These are phyloP conservation scores for Epizoanthus fatuus DNA, from an alignment of 92 coral and sea anemone genomes.

Conservation along the genomic window DNA sequence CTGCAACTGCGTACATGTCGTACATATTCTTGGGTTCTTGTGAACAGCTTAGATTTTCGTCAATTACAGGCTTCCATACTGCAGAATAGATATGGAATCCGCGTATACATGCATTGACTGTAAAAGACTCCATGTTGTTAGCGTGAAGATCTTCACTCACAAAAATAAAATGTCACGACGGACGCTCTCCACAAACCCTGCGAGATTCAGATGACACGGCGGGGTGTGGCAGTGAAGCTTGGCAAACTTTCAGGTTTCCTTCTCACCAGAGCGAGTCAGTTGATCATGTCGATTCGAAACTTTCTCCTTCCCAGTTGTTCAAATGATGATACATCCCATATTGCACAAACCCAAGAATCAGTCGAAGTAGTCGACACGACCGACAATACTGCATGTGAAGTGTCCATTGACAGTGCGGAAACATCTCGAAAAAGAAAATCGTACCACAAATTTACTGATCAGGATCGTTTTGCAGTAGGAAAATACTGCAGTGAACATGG, in stretches of 20 bases:
- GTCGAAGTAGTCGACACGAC: background rate
- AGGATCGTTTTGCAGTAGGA: background rate
- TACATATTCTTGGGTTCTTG: slow-evolving; percentile 25
- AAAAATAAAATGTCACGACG: too few species aligned
- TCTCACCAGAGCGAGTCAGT: too few species aligned
- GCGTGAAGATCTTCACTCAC: too few species aligned
- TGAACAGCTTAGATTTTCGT: slow-evolving; percentile 6
- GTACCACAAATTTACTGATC: slow-evolving; percentile 16
- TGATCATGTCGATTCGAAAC: too few species aligned
- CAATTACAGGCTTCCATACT: background rate
- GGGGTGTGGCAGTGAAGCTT: too few species aligned
- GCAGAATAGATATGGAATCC: slow-evolving; percentile 18
- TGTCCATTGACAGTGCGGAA: background rate
- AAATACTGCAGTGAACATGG: slow-evolving; percentile 24
- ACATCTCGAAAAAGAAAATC: slow-evolving; percentile 22
- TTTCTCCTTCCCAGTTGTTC: too few species aligned
- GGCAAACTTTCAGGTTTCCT: too few species aligned
- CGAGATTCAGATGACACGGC: too few species aligned
- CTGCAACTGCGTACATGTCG: background rate
- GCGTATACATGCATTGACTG: slow-evolving; percentile 8
- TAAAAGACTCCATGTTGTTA: slow-evolving; percentile 18
- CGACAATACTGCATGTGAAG: slow-evolving; percentile 25
- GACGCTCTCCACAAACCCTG: too few species aligned
- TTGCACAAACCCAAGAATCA: too few species aligned
- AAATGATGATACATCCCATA: too few species aligned